Evolutionary conservation across 2,888 invertebrate genomes (phyloP).

Genomic region (Timandra comae): DNA sequence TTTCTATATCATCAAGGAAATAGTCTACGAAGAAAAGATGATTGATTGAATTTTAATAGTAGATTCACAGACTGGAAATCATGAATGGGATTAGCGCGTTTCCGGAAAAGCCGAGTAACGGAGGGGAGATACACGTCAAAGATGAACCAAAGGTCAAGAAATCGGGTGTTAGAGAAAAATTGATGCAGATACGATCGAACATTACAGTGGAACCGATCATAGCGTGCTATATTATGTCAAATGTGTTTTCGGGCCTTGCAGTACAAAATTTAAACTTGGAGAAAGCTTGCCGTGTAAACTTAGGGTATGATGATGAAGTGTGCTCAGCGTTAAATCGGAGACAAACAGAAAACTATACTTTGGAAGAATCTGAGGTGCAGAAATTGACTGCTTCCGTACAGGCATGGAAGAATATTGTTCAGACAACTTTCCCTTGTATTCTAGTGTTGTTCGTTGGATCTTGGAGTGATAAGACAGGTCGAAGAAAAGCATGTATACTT

Average conservation of each 20-base stretch:
- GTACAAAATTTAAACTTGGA: conserved; percentile 90
- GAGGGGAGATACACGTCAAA: conserved; percentile 39
- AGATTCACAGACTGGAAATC: conserved; percentile 31
- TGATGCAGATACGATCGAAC: conserved; percentile 73
- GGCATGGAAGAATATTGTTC: conserved; percentile 76
- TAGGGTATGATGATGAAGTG: conserved; percentile 82
- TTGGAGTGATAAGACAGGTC: conserved; percentile 78
- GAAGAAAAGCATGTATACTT: conserved; percentile 77
- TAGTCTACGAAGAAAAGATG: conserved; percentile 32
- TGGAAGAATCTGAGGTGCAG: conserved; percentile 80
- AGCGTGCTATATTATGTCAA: conserved; percentile 82
- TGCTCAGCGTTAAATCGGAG: conserved; percentile 85
- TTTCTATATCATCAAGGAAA: conserved; percentile 14
- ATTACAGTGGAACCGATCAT: conserved; percentile 83
- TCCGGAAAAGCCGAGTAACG: conserved; percentile 47
- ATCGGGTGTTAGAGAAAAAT: conserved; percentile 53
- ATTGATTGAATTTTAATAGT: conserved; percentile 39
- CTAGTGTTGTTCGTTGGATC: conserved; percentile 78
- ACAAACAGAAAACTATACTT: conserved; percentile 82
- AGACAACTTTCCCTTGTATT: conserved; percentile 75
- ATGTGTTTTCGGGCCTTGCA: conserved; percentile 83
- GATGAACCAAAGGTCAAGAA: conserved; percentile 45
- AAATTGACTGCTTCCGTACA: conserved; percentile 76
- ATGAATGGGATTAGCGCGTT: conserved; percentile 64
- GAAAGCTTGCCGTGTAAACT: conserved; percentile 90